phyloP scores from a whole-genome alignment of 2,888 invertebrate genomes.

The Sycophila texana region DNA sequence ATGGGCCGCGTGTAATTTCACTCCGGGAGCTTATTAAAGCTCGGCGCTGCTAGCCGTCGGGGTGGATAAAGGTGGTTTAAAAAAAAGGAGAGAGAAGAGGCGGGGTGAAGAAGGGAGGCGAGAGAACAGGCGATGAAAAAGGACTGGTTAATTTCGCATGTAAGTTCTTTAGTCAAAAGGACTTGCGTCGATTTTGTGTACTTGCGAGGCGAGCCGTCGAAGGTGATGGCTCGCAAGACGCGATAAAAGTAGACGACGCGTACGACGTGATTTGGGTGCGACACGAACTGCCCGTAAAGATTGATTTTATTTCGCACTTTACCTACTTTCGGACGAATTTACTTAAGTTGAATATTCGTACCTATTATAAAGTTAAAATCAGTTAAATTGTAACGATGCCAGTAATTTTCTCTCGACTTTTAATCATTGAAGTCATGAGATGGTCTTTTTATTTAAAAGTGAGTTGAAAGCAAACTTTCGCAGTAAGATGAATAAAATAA shows the following conservation, averaged over 20 bases:
- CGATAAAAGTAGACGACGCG: constrained; percentile 16
- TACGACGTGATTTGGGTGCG: constrained; percentile 1
- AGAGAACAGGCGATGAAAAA: not conserved
- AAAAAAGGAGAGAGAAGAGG: not conserved
- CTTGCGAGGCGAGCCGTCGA: not conserved
- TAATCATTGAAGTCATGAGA: too few species aligned
- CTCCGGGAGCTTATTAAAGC: constrained; percentile 42
- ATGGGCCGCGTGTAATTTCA: constrained; percentile 41
- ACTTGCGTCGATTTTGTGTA: not conserved
- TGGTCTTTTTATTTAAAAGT: too few species aligned
- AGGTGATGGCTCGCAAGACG: not conserved
- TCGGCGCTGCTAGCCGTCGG: not conserved
- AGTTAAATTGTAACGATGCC: too few species aligned
- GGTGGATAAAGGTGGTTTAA: not conserved
- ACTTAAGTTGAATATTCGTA: too few species aligned
- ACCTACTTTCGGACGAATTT: not conserved
- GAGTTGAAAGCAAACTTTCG: too few species aligned
- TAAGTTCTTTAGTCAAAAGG: not conserved
- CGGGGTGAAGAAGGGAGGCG: not conserved
- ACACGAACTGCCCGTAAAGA: not conserved
- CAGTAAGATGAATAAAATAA: too few species aligned
- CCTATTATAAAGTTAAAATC: too few species aligned
- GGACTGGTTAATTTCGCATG: not conserved
- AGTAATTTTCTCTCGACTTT: too few species aligned
- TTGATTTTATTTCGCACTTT: not conserved